phyloP scores from a whole-genome alignment of 2,797 vertebrate genomes.

The Falco concolor region DNA sequence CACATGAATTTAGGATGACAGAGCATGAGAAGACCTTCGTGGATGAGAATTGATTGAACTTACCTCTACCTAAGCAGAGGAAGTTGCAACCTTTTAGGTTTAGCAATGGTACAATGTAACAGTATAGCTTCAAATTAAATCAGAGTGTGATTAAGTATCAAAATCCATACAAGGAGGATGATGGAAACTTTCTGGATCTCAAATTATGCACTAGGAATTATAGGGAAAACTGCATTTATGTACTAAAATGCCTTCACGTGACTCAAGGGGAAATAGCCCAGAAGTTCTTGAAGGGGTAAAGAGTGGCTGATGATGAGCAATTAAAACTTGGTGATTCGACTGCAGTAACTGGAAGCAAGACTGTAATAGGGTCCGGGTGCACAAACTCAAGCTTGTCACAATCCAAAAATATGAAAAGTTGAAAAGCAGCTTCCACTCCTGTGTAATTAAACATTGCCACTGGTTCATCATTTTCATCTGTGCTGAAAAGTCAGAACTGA shows the following conservation, averaged over 20 bases:
- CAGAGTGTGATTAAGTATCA: neutral
- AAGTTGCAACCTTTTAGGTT: neutral
- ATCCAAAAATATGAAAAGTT: neutral
- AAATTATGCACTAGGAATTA: neutral
- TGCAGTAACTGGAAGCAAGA: neutral
- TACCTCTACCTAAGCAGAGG: neutral
- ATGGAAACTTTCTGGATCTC: neutral
- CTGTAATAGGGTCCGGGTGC: neutral
- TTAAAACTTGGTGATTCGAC: neutral
- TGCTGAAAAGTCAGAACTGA: neutral
- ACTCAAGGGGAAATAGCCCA: neutral
- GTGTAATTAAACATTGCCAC: neutral
- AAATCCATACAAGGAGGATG: neutral
- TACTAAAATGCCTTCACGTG: neutral
- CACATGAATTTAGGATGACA: neutral
- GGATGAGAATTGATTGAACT: neutral
- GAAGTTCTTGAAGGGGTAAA: neutral
- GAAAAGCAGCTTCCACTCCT: neutral
- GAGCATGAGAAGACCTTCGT: neutral
- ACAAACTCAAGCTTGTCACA: neutral
- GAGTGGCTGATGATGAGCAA: neutral
- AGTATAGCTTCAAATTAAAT: neutral
- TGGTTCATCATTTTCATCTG: neutral
- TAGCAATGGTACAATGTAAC: neutral
- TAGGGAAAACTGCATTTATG: neutral